These are phyloP conservation scores for Phainopepla nitens DNA, from an alignment of 2,113 vertebrate species.

Conservation along the genomic window DNA sequence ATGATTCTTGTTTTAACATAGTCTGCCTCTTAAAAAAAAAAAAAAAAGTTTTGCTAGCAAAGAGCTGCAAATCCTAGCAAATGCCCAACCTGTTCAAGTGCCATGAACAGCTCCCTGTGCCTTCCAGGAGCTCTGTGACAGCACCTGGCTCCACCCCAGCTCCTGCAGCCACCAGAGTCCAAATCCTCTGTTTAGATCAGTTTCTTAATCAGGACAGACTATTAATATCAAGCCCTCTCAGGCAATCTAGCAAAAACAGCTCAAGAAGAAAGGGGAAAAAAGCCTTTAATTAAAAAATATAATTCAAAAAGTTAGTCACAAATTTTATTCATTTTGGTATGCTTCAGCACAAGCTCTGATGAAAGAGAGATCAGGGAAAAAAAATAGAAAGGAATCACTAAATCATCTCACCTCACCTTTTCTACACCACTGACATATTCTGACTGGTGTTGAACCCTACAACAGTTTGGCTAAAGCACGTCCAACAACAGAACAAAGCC, in stretches of 20 bases:
- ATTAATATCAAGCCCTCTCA: background rate
- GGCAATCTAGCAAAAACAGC: background rate
- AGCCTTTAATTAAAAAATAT: accelerated
- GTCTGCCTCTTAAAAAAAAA: background rate
- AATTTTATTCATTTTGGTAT: background rate
- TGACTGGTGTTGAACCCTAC: background rate
- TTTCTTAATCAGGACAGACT: background rate
- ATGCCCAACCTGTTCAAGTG: background rate
- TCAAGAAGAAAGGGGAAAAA: background rate
- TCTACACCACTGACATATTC: background rate
- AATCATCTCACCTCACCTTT: background rate
- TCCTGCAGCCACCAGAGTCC: background rate
- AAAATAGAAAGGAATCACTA: background rate
- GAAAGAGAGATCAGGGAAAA: background rate
- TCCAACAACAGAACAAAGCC: background rate
- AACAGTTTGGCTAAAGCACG: background rate
- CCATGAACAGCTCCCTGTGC: background rate
- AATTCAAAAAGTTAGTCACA: background rate
- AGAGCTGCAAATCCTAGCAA: background rate
- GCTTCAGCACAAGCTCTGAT: background rate
- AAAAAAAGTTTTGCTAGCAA: background rate
- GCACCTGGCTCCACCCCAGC: accelerated
- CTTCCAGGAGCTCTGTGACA: background rate
- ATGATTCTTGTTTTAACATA: background rate
- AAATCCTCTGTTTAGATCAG: background rate